phyloP scores from a whole-genome alignment of 2,888 invertebrate genomes.

The Danaus chrysippus region DNA sequence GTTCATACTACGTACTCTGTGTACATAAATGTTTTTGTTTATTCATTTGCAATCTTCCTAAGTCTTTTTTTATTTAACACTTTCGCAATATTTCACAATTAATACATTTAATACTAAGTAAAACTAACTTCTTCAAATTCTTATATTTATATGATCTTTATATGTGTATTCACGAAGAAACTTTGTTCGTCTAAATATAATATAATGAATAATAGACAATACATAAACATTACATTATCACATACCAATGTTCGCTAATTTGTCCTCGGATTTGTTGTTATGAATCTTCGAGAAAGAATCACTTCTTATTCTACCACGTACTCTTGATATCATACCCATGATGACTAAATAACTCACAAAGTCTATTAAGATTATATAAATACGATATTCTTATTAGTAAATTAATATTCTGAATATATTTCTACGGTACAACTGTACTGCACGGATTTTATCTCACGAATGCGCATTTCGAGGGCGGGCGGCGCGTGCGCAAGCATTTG shows the following conservation, averaged over 20 bases:
- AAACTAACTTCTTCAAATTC: too few species aligned
- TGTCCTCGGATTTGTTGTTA: constrained; percentile 81
- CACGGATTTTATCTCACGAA: constrained; percentile 57
- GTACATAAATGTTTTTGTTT: too few species aligned
- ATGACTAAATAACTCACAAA: constrained; percentile 20
- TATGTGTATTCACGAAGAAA: too few species aligned
- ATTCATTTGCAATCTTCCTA: too few species aligned
- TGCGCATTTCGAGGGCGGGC: constrained; percentile 63
- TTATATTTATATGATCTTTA: too few species aligned
- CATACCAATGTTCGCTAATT: constrained; percentile 84
- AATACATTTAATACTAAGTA: too few species aligned
- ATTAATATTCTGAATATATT: constrained; percentile 10
- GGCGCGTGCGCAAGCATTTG: constrained; percentile 40
- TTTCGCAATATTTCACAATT: too few species aligned
- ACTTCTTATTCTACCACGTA: constrained; percentile 82
- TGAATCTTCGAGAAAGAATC: constrained; percentile 82
- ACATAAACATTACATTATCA: constrained; percentile 22
- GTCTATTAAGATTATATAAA: constrained; percentile 7
- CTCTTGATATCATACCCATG: constrained; percentile 86
- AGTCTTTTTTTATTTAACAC: too few species aligned
- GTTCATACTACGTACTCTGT: too few species aligned
- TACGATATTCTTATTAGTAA: not conserved
- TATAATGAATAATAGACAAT: not conserved
- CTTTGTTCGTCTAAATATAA: not conserved
- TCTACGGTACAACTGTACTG: constrained; percentile 41